phyloP scores from a whole-genome alignment of 1,140 invertebrate species.

The Brachystomella parvula region DNA sequence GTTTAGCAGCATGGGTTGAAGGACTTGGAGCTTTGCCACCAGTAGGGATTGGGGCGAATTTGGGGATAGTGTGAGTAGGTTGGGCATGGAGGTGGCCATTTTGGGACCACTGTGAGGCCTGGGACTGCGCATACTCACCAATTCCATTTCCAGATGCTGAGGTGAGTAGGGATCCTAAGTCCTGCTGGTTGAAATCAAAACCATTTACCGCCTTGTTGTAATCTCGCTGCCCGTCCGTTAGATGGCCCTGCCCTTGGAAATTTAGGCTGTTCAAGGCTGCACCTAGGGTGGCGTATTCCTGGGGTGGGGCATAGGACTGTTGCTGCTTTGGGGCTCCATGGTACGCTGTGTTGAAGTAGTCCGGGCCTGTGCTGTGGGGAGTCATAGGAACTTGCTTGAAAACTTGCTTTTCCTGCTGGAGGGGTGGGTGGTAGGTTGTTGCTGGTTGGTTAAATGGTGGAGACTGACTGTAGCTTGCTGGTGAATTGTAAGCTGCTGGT shows the following conservation, averaged over 20 bases:
- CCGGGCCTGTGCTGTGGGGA: conserved; percentile 30
- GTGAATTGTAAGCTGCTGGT: neutral
- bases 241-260: conserved; percentile 11
- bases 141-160: neutral
- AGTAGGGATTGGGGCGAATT: neutral
- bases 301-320: conserved; percentile 9
- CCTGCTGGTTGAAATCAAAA: neutral
- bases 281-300: neutral
- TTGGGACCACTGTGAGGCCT: neutral
- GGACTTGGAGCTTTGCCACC: neutral
- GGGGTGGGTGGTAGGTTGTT: neutral
- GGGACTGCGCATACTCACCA: neutral
- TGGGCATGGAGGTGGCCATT: neutral
- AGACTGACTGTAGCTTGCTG: neutral
- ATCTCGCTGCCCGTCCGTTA: conserved; percentile 1
- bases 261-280: neutral
- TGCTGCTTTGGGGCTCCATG: conserved; percentile 3
- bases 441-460: neutral
- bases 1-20: neutral
- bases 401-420: neutral
- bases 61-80: neutral
- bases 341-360: conserved; percentile 32
- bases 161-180: neutral
- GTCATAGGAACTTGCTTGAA: conserved; percentile 18
- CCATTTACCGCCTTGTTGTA: neutral